Evolutionary conservation across 2,888 invertebrate genomes (phyloP), one percentile per base, ranked within the genome.

Genomic region (Xanthia icteritia): DNA sequence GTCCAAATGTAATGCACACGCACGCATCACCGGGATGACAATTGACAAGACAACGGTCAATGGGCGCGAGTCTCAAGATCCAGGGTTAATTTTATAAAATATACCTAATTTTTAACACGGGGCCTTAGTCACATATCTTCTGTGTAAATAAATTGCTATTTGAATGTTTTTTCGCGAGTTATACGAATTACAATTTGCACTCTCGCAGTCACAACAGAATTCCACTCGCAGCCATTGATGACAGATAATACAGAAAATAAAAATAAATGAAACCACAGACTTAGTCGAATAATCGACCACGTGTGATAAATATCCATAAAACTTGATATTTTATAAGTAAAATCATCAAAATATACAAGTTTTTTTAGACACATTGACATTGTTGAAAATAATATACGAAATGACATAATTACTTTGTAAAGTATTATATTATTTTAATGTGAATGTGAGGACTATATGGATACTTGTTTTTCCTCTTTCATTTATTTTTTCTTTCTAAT

Each of bases 1-100:
- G 74, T 74, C 76, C 79, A 89, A 89, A 90, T 88, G 89, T 88
- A 86, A 83, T 91, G 92, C 91, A 93, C 92, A 93, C 93, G 92
- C 93, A 93, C 89, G 91, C 93, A 93, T 91, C 88, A 88, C 91
- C 91, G 91, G 91, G 89, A 84, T 90, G 90, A 92, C 90, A 90
- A 89, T 88, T 89, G 89, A 86, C 90, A 90, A 90, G 87, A 89
- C 89, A 87, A 88, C 85, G 82, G 82, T 82, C 81, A 76, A 73
- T 87, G 39, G 68, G 80, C 78, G 79, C 83, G 79, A 79, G 69
- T 68, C 79, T 39, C 51, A 64, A 78, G 63, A 75, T 69, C 42
- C 63, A 72, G 4, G 9, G 27, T n/a, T 45, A 42, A 73, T 72
- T 79, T 56, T 54, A 13, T 27, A 66, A 81, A 76, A 71, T 77